These are phyloP conservation scores for Actias luna DNA, from an alignment of 2,888 invertebrate species.

Conservation along the genomic window DNA sequence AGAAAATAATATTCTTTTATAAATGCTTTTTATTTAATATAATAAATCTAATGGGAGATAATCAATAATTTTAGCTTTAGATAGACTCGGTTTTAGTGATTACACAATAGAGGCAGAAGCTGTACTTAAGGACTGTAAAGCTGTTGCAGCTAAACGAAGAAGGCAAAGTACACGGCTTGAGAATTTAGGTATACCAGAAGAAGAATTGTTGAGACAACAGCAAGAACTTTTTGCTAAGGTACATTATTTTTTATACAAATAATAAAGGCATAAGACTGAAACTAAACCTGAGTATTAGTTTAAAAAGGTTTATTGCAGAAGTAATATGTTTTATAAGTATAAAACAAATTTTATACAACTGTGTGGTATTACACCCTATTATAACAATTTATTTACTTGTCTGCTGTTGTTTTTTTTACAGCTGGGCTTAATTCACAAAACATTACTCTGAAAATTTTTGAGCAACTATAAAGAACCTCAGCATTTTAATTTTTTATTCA, in stretches of 20 bases:
- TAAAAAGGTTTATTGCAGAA: too few species aligned
- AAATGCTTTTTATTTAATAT: background rate
- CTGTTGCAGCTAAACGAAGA: slow-evolving; percentile 96
- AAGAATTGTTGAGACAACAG: slow-evolving; percentile 96
- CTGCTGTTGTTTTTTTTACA: too few species aligned
- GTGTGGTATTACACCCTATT: too few species aligned
- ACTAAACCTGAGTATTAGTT: too few species aligned
- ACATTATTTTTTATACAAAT: slow-evolving; percentile 3
- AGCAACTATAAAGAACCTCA: too few species aligned
- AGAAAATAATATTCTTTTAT: too few species aligned
- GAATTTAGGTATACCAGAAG: slow-evolving; percentile 99
- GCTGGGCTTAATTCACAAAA: too few species aligned
- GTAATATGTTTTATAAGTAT: too few species aligned
- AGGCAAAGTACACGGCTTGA: slow-evolving; percentile 97
- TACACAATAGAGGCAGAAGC: slow-evolving; percentile 97
- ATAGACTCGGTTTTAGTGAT: slow-evolving; percentile 94
- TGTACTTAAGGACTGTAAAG: slow-evolving; percentile 97
- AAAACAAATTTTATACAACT: too few species aligned
- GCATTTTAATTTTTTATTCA: too few species aligned
- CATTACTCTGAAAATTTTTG: too few species aligned
- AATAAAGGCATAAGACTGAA: background rate
- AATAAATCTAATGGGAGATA: background rate
- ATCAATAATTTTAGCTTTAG: slow-evolving; percentile 83
- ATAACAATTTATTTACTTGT: too few species aligned
- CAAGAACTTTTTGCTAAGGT: slow-evolving; percentile 97